Evolutionary conservation across 1,140 invertebrate species (phyloP).

Genomic region (Nomia melanderi): DNA sequence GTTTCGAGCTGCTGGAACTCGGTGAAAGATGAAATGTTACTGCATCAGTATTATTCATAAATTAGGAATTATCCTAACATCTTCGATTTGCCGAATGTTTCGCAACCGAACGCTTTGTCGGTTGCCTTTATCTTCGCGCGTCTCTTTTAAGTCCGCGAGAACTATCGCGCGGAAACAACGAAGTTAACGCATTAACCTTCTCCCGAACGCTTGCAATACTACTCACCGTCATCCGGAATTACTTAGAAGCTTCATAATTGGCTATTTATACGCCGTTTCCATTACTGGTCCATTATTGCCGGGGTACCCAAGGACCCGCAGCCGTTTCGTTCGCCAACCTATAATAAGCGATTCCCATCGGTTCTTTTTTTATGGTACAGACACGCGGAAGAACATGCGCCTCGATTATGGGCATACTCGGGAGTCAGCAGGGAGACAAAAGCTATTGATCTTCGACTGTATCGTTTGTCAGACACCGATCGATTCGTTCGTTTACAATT

Average conservation of each 20-base stretch:
- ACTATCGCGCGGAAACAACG: not conserved
- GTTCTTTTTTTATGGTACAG: not conserved
- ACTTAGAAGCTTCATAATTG: slow-evolving; percentile 22
- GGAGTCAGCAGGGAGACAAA: slow-evolving; percentile 6
- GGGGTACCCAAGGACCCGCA: not conserved
- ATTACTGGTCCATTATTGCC: not conserved
- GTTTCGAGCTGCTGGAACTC: no score
- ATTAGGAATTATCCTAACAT: no score
- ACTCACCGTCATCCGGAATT: not conserved
- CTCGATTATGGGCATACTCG: not conserved
- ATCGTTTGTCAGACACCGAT: no score
- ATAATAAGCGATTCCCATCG: not conserved
- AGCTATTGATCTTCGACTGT: not conserved
- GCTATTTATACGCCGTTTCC: slow-evolving; percentile 3
- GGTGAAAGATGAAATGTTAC: no score
- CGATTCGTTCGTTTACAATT: no score
- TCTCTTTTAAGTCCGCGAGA: no score
- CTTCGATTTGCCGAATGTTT: no score
- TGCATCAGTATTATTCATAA: no score
- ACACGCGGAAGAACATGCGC: slow-evolving; percentile 23
- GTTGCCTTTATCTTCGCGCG: no score
- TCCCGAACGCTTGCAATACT: no score
- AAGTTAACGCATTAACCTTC: not conserved
- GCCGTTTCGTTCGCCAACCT: slow-evolving; percentile 4
- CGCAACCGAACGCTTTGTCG: no score